These are phyloP conservation scores for Phaethon lepturus DNA, from an alignment of 2,113 vertebrate species.

Conservation along the genomic window DNA sequence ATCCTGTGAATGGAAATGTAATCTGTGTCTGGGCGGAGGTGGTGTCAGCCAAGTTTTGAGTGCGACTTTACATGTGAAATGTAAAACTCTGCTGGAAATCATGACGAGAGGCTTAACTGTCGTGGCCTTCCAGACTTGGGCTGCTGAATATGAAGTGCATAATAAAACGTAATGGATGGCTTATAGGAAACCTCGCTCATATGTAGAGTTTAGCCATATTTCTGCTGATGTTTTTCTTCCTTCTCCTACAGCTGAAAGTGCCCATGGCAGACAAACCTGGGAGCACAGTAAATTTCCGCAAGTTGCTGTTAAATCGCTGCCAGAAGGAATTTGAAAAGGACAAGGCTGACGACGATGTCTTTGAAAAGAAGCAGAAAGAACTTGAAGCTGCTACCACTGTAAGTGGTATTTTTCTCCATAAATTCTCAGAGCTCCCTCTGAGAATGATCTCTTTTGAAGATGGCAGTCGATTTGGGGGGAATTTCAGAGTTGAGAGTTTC, in stretches of 20 bases:
- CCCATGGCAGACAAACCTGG: constrained; percentile 94
- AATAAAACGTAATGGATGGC: not conserved
- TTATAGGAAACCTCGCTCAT: not conserved
- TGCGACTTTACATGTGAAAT: not conserved
- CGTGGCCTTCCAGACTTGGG: fast-evolving
- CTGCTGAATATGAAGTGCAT: not conserved
- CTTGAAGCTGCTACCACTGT: constrained; percentile 91
- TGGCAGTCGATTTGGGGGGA: not conserved
- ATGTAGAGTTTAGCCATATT: not conserved
- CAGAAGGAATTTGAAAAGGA: constrained; percentile 99
- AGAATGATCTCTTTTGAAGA: not conserved
- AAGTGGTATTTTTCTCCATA: constrained; percentile 14
- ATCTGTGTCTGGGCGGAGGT: fast-evolving
- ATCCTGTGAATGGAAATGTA: not conserved
- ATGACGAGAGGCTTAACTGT: not conserved
- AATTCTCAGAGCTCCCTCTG: not conserved
- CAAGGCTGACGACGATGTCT: constrained; percentile 95
- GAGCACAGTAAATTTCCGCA: constrained; percentile 94
- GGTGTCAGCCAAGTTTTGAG: not conserved
- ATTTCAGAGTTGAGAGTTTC: not conserved
- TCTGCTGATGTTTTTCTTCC: constrained; percentile 14
- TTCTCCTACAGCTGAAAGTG: constrained; percentile 86
- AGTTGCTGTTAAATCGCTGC: constrained; percentile 94
- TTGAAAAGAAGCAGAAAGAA: constrained; percentile 97
- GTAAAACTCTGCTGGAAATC: not conserved